phyloP scores from a whole-genome alignment of 1,140 invertebrate species.

The Cyphomyrmex costatus region DNA sequence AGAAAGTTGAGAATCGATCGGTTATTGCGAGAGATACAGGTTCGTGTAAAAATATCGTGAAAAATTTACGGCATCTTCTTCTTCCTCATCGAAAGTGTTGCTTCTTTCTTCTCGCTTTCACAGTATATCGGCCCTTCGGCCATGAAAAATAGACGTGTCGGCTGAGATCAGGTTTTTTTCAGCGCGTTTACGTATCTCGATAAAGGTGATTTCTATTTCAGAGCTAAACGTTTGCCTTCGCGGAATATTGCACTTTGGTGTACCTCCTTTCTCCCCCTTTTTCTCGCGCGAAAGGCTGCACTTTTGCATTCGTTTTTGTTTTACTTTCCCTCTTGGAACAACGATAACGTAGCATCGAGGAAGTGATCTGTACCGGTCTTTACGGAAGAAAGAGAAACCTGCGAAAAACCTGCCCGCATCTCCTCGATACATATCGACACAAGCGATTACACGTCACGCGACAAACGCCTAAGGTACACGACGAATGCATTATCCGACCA shows the following conservation, averaged over 20 bases:
- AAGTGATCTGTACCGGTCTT: slow-evolving; percentile 26
- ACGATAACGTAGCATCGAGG: slow-evolving; percentile 34
- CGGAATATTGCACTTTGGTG: slow-evolving; percentile 84
- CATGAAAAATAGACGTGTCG: slow-evolving; percentile 81
- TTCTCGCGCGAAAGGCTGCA: slow-evolving; percentile 31
- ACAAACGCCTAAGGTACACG: slow-evolving; percentile 63
- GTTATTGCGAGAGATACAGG: slow-evolving; percentile 52
- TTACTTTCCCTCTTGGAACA: neutral
- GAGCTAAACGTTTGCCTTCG: slow-evolving; percentile 42
- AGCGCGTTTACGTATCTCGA: slow-evolving; percentile 76
- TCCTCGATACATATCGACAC: slow-evolving; percentile 57
- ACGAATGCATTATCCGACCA: slow-evolving; percentile 59
- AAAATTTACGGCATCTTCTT: slow-evolving; percentile 50
- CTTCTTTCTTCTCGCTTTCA: slow-evolving; percentile 39
- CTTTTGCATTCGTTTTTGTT: slow-evolving; percentile 2
- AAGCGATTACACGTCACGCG: slow-evolving; percentile 63
- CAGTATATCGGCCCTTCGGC: slow-evolving; percentile 64
- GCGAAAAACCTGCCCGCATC: slow-evolving; percentile 37
- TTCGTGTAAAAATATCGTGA: slow-evolving; percentile 54
- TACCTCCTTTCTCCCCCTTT: slow-evolving; percentile 63
- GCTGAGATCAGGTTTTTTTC: slow-evolving; percentile 71
- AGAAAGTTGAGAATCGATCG: slow-evolving; percentile 47
- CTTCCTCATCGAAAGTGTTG: slow-evolving; percentile 48
- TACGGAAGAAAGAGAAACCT: slow-evolving; percentile 37
- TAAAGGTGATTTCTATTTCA: slow-evolving; percentile 52